phyloP scores from a whole-genome alignment of 2,797 vertebrate genomes.

The Cichlasoma orientale region DNA sequence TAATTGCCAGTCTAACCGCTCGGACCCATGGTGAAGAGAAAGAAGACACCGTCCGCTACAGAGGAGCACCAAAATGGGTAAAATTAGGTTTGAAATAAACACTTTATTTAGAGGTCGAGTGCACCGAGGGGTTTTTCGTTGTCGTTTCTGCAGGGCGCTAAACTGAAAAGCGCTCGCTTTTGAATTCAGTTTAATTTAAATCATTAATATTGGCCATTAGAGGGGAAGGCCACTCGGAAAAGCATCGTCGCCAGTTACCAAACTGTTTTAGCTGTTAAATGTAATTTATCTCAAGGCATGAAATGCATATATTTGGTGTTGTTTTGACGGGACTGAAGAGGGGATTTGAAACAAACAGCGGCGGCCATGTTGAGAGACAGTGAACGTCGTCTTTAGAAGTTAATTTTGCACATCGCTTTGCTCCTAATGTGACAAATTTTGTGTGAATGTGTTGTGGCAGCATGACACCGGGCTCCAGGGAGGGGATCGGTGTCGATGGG shows the following conservation, averaged over 20 bases:
- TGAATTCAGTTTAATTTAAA: slow-evolving; percentile 77
- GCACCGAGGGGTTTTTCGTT: slow-evolving; percentile 75
- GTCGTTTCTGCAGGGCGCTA: slow-evolving; percentile 86
- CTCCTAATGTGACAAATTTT: slow-evolving; percentile 64
- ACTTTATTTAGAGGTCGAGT: slow-evolving; percentile 86
- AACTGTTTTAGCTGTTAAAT: slow-evolving; percentile 20
- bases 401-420: slow-evolving; percentile 75
- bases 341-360: slow-evolving; percentile 99
- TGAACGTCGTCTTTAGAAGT: slow-evolving; percentile 86
- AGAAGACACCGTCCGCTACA: slow-evolving; percentile 81
- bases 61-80: slow-evolving; percentile 85
- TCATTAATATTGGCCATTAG: slow-evolving; percentile 30
- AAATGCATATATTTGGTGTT: slow-evolving; percentile 78
- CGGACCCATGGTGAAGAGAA: slow-evolving; percentile 92
- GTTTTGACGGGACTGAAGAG: slow-evolving; percentile 91
- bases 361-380: slow-evolving; percentile 99
- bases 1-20: slow-evolving; percentile 71
- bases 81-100: slow-evolving; percentile 68
- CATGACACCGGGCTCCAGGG: slow-evolving; percentile 97
- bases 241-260: not conserved
- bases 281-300: slow-evolving; percentile 28
- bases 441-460: slow-evolving; percentile 79
- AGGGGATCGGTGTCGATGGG: slow-evolving; percentile 89
- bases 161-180: slow-evolving; percentile 83
- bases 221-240: slow-evolving; percentile 31